Evolutionary conservation across 2,888 invertebrate genomes (phyloP), one percentile per base, ranked within the genome.

Genomic region (Drosophila anceps): DNA sequence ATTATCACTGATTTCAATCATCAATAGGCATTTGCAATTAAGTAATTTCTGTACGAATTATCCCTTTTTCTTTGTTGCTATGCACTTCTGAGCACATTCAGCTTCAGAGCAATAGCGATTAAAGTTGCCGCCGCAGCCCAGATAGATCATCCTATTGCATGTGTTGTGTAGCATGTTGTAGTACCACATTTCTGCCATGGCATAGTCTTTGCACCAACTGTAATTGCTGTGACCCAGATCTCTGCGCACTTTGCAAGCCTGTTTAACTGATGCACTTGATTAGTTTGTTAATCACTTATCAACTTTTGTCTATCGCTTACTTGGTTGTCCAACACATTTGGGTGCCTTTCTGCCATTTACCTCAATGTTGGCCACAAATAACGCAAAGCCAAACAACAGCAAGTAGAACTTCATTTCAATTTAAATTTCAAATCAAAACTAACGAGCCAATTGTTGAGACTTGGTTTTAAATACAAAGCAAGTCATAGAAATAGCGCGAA

Each of bases 51-150:
- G 1, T 20, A 43, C 2, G 12, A 43, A 13, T 24, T 24, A 44
- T 2, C 20, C 20, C 3, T 6, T 20, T 13, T 4, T 24, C 13
- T 24, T 46, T 27, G 46, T 27, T 8, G 0, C 15, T 27, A 35
- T 8, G 46, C 66, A 66, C n/a, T 5, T 7, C 18, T 18, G 7
- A 9, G 20, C 0, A 57, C 76, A 78, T 0, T 61, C 39, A 0
- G 24, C 4, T n/a, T 48, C 15, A 1, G 58, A 51, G 39, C 76
- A 76, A 27, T 24, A 79, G 0, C 74, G 79, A 60, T 79, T 76
- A 3, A 33, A 33, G 53, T 75, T 79, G 62, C 70, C 80, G 9
- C 55, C 62, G 12, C 76, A 76, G 39, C 79, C 79, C 27, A 37
- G 13, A 13, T 35, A 76, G 1, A 51, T 15, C 54, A 73, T 59